Evolutionary conservation across 2,888 invertebrate species (phyloP), one percentile per base, ranked within the genome.

Genomic region (Pterobdella sp.): DNA sequence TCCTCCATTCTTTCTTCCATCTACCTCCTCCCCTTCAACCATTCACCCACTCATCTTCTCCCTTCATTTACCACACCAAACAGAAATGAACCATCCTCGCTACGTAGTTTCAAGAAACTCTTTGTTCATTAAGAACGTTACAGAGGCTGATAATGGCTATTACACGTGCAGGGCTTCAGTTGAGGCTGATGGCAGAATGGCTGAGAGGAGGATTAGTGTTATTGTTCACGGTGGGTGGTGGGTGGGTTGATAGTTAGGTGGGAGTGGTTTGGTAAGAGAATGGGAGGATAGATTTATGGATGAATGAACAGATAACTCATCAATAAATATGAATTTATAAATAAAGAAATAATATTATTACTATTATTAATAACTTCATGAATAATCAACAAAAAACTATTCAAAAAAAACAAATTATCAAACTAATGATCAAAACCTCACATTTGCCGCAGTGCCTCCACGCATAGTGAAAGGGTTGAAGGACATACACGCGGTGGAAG

Each of bases 161-260:
- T 79, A 79, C 73, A 71, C 68, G 31, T 77, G 78, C 71, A 64
- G 75, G 10, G 77, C 78, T n/a, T 75, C 77, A 52, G 76, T 79
- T 1, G 67, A 74, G 14, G 60, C 68, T 0, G 74, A 73, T 26
- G 77, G 76, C 1, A 68, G 75, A 26, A 74, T 74, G 31, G 68
- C 73, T 63, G 68, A 68, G 42, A 42, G 34, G 31, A 29, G 68
- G 4, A 77, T 79, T 65, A 49, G 71, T 10, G 76, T 79, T 56
- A 72, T 75, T 32, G 78, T 78, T 3, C 68, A 76, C 67, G 74
- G 79, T 79, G 72, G 72, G 78, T 72, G 37, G 35, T 52, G 69
- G 29, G 18, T 29, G 34, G 26, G 63, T 36, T 10, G 63, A 1
- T 72, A 26, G 22, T 22, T 7, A 29, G 29, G 36, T 32, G 69